phyloP scores from a whole-genome alignment of 2,797 vertebrate species.

The Pampus argenteus region DNA sequence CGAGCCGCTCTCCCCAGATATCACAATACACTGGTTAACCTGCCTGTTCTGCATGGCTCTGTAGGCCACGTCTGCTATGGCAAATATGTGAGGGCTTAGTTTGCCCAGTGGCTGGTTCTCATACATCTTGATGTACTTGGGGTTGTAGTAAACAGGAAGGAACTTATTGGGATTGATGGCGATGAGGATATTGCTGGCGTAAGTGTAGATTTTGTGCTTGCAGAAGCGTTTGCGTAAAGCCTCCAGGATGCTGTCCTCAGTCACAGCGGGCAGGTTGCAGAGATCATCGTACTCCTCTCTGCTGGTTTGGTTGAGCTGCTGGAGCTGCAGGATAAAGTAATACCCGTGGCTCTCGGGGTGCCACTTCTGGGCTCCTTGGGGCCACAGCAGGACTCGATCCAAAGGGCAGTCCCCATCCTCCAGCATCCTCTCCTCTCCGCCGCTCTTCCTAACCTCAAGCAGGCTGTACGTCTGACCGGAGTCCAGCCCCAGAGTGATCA shows the following conservation, averaged over 20 bases:
- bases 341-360: conserved; percentile 88
- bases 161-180: conserved; percentile 96
- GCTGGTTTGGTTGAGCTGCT: conserved; percentile 51
- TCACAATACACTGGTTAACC: conserved; percentile 92
- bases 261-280: conserved; percentile 89
- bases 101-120: conserved; percentile 93
- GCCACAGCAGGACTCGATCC: conserved; percentile 91
- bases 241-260: conserved; percentile 85
- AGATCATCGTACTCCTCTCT: conserved; percentile 88
- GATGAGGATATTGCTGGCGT: conserved; percentile 91
- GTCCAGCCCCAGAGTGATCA: conserved; percentile 84
- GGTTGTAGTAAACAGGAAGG: conserved; percentile 96
- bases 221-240: conserved; percentile 89
- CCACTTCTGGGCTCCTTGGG: conserved; percentile 84
- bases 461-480: conserved; percentile 83
- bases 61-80: conserved; percentile 92
- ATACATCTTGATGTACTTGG: conserved; percentile 95
- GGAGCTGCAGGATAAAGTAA: conserved; percentile 89
- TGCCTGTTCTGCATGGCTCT: conserved; percentile 90
- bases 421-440: conserved; percentile 86
- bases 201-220: conserved; percentile 93
- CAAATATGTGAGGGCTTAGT: conserved; percentile 95
- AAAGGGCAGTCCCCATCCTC: conserved; percentile 85
- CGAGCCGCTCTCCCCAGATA: conserved; percentile 94
- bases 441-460: conserved; percentile 88